Base-by-base conservation (phyloP, 2,113 vertebrate species). In the Zootoca vivipara region DNA sequence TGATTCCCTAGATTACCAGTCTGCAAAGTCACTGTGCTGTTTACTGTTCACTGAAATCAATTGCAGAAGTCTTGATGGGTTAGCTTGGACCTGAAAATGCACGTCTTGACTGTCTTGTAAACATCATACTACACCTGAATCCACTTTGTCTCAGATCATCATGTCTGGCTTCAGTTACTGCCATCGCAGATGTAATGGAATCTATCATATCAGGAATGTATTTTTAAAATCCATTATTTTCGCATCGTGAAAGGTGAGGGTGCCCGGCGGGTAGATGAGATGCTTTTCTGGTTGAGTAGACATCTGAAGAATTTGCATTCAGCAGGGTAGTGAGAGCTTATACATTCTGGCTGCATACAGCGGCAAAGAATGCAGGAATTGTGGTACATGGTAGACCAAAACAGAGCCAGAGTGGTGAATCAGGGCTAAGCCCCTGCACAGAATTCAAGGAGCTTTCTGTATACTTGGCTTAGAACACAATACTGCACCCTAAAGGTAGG, bases 321-420 rank as follows among this genome's bases (percentile, higher is more conserved):
- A 0, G 0, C 8, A n/a, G 1, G 0, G 0, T 0, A 3, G 5
- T 7, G 35, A 26, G 13, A 75, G 15, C 35, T 85, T 73, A 10
- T 10, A 5, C 40, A 64, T 65, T n/a, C 75, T 33, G 40, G n/a
- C 16, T 65, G 58, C 5, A 7, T 10, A 2, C 26, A 40, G 35
- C 5, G 56, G 4, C 64, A 35, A 33, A 64, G 58, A 30, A 65
- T 82, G 26, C 16, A 81, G 28, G 26, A 65, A 13, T 16, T 35
- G n/a, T n/a, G n/a, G n/a, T n/a, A 16, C 5, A 18, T 69, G 4
- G 33, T 40, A 83, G 18, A 56, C 18, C 40, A 78, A 46, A 73
- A 78, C 5, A 7, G 24, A 10, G 56, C 46, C 9, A 1, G 3
- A 6, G 8, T 81, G 58, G 46, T 38, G 26, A 15, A 83, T 30